Evolutionary conservation across 2,113 vertebrate species (phyloP), one percentile per base, ranked within the genome.

Genomic region (Eulemur macaco): DNA sequence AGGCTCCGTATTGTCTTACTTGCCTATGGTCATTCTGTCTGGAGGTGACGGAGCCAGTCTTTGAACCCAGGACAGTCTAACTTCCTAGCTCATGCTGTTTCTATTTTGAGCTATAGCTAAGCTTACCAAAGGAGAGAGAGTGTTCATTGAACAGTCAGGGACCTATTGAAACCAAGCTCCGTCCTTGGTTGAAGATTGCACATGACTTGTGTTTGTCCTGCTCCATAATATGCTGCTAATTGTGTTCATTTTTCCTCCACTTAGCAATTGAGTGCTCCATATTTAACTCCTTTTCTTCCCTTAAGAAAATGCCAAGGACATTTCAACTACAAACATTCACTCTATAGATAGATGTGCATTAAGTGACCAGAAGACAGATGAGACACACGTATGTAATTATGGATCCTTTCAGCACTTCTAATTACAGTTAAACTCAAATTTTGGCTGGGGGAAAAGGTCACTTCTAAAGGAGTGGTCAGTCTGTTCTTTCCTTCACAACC

Each of bases 251-350:
- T 87, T 47, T 68, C 12, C 12, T 86, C 71, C 37, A 14, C 81
- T 76, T 77, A 86, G 76, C 47, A 92, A 63, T 71, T 82, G 21
- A 88, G 50, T 34, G 47, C 21, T 74, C 56, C 42, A 6, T 68
- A 60, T 95, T 93, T 90, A 95, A 92, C 84, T 92, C 21, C 58
- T 18, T 87, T 89, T 83, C 88, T 80, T 83, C 39, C 42, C 47
- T 68, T 58, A 81, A 58, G 45, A 86, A 96, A 86, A 96, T 88
- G 85, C 87, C 96, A 96, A 97, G 94, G 80, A 58, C 76, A 64
- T 94, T 92, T 95, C 71, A 80, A 60, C 23, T 18, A 13, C 74
- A 90, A 90, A 81, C 18, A 15, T 64, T 80, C 25, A 84, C 6
- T 73, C 84, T 69, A 29, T 29, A 90, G 63, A 66, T 42, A 84